Conservation (phyloP, 2,113 vertebrate species). For the Sinocyclocheilus anophthalmus region DNA sequence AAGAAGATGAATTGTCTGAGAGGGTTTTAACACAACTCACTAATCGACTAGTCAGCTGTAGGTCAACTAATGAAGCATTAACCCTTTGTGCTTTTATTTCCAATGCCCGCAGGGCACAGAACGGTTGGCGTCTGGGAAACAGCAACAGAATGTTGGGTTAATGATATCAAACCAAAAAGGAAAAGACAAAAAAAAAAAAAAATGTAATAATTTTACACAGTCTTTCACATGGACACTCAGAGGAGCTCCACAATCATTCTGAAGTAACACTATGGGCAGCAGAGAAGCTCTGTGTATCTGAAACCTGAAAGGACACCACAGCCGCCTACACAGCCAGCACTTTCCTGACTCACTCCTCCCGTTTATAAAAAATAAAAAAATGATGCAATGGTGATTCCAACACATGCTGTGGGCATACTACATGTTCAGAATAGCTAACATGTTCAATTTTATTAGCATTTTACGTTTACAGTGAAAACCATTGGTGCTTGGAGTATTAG, state of each 20-base stretch:
- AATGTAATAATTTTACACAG: neutral
- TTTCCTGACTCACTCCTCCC: constrained; percentile 45
- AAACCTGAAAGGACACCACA: constrained; percentile 3
- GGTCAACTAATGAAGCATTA: neutral
- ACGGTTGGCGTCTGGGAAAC: neutral
- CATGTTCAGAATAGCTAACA: neutral
- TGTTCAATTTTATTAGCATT: neutral
- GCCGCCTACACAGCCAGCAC: constrained; percentile 13
- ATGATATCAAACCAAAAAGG: neutral
- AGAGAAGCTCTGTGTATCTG: neutral
- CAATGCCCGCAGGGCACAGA: neutral
- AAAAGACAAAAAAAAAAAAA: neutral
- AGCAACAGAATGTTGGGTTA: neutral
- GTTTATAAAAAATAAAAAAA: constrained; percentile 40
- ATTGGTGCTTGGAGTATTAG: neutral
- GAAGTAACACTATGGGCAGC: neutral
- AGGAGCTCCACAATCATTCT: neutral
- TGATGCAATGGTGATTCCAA: neutral
- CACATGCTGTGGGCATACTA: neutral
- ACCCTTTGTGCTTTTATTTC: neutral
- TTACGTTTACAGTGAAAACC: neutral
- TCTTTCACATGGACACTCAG: neutral
- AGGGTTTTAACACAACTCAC: neutral
- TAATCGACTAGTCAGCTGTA: neutral
- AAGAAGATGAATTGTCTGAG: neutral